Conservation (phyloP, 2,888 invertebrate genomes). For the Agrypnus murinus region DNA sequence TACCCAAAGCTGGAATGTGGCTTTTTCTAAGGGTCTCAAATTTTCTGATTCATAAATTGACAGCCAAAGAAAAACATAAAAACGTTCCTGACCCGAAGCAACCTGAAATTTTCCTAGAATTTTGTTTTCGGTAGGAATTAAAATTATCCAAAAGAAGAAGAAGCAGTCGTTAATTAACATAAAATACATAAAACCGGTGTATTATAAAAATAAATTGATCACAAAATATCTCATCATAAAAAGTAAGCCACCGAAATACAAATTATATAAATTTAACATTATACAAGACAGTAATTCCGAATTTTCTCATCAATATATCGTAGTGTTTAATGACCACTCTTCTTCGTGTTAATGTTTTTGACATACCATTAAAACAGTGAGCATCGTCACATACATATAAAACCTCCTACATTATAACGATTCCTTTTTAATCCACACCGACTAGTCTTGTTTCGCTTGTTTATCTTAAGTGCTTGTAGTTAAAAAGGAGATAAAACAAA, state of each 20-base stretch:
- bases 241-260: slow-evolving; percentile 59
- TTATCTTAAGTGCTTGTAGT: slow-evolving; percentile 22
- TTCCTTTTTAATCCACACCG: slow-evolving; percentile 31
- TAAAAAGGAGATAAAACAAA: slow-evolving; percentile 28
- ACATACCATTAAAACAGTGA: slow-evolving; percentile 63
- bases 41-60: slow-evolving; percentile 48
- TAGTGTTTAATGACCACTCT: slow-evolving; percentile 62
- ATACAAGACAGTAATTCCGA: slow-evolving; percentile 52
- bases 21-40: slow-evolving; percentile 44
- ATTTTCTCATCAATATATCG: slow-evolving; percentile 64
- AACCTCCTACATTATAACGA: slow-evolving; percentile 45
- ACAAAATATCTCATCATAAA: slow-evolving; percentile 65
- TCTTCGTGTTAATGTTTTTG: slow-evolving; percentile 60
- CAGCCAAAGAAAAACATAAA: not conserved
- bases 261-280: slow-evolving; percentile 53
- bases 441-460: slow-evolving; percentile 35
- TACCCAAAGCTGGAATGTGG: slow-evolving; percentile 37
- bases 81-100: slow-evolving; percentile 39
- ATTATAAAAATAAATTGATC: slow-evolving; percentile 64
- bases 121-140: slow-evolving; percentile 35
- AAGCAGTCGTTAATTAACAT: slow-evolving; percentile 63
- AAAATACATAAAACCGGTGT: slow-evolving; percentile 63
- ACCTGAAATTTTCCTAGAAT: slow-evolving; percentile 44
- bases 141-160: slow-evolving; percentile 39
- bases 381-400: slow-evolving; percentile 59